Base-by-base conservation (phyloP, 1,140 invertebrate genomes). In the Drosophila kanapiae region DNA sequence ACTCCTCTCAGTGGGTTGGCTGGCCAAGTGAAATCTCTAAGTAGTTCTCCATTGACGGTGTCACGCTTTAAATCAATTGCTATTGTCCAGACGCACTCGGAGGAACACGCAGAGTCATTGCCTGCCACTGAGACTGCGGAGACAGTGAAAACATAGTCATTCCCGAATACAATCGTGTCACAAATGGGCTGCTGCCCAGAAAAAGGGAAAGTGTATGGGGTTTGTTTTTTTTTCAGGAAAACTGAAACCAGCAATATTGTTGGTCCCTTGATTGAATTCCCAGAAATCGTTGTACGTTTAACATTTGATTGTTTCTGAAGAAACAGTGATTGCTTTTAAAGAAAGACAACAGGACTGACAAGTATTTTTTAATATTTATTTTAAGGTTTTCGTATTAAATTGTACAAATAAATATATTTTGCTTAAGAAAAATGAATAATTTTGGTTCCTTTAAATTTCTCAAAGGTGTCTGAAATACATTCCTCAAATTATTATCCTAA, bases 1-100 rank as follows among this genome's bases (percentile, higher is more conserved):
- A 69, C 51, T 67, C 53, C 65, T 47, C 38, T 61, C 53, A 64
- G 71, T 45, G 14, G 60, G 56, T 78, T 78, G 1, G 54, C 64
- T 69, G 78, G 59, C 80, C 69, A 76, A 90, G 85, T 90, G 81
- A 90, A 90, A 90, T 75, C 90, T 82, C 45, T 53, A 68, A 79
- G 63, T 58, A 57, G 76, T 75, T 57, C 53, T 54, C 58, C 57
- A 51, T 58, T 54, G 75, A 69, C 51, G 75, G 72, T 84, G 80
- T 88, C 86, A 90, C 86, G 81, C 75, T 68, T 67, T 60, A 77
- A 79, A 81, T 85, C 65, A 88, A 90, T 90, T 81, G 70, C 72
- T 45, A 72, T 51, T 71, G 74, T 57, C 48, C 68, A 78, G 62
- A 75, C 65, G 74, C 61, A 59, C 67, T 70, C 23, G 23, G 33